phyloP scores from a whole-genome alignment of 2,797 vertebrate species.

The Leuciscus waleckii region DNA sequence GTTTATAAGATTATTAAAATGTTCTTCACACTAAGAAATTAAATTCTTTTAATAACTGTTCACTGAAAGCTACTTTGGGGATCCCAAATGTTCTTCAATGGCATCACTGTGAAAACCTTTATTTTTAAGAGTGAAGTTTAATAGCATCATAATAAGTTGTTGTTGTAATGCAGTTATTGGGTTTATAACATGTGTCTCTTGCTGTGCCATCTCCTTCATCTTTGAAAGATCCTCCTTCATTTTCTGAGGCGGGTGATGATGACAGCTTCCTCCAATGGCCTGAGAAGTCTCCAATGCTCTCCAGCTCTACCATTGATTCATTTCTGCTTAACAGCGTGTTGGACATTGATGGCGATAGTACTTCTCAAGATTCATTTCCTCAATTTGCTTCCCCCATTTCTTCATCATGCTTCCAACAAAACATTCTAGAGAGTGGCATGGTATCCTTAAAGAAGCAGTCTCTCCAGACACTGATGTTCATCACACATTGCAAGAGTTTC shows the following conservation, averaged over 20 bases:
- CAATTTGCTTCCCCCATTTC: neutral
- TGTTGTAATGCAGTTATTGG: neutral
- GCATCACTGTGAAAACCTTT: too few species aligned
- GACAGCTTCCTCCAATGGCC: neutral
- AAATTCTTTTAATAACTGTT: neutral
- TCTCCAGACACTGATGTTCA: constrained; percentile 6
- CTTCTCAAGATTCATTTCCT: neutral
- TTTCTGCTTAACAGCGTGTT: neutral
- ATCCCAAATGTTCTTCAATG: neutral
- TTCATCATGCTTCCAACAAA: neutral
- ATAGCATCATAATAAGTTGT: neutral
- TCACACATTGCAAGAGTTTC: constrained; percentile 14
- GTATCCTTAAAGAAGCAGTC: neutral
- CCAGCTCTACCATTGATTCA: neutral
- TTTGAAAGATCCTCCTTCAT: constrained; percentile 37
- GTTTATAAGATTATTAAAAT: neutral
- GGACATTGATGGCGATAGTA: neutral
- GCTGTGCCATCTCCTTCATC: constrained; percentile 10
- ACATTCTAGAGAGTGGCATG: neutral
- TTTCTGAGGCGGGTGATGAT: constrained; percentile 22
- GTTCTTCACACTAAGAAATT: neutral
- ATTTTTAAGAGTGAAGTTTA: neutral
- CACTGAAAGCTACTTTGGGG: neutral
- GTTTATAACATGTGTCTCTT: constrained; percentile 21
- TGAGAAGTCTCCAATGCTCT: constrained; percentile 56